Evolutionary conservation across 2,113 vertebrate species (phyloP).

Genomic region (Chionodraco myersi): DNA sequence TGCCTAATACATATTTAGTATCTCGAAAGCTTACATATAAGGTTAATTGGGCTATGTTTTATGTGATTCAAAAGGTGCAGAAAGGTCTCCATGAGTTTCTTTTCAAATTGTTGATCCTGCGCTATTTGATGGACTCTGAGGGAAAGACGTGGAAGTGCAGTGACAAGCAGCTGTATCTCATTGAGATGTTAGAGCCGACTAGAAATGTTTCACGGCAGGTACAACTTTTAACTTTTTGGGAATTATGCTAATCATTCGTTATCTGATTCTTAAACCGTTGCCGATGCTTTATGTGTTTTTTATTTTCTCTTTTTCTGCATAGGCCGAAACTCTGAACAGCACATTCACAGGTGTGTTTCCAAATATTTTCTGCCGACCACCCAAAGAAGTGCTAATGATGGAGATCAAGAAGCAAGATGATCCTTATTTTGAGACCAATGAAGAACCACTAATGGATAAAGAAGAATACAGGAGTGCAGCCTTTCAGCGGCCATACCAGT

Average conservation of each 20-base stretch:
- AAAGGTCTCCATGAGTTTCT: constrained; percentile 91
- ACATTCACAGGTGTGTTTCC: constrained; percentile 90
- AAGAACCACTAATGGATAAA: constrained; percentile 89
- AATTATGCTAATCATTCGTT: background rate
- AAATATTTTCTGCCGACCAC: constrained; percentile 89
- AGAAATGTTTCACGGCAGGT: constrained; percentile 78
- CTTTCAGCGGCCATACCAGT: constrained; percentile 96
- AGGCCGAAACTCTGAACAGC: constrained; percentile 69
- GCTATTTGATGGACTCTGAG: constrained; percentile 87
- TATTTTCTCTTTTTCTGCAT: constrained; percentile 23
- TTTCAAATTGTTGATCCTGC: constrained; percentile 92
- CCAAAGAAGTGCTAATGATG: constrained; percentile 89
- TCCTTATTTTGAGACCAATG: background rate
- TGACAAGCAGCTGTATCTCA: constrained; percentile 88
- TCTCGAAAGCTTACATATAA: background rate
- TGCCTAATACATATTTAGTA: background rate
- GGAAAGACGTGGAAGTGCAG: constrained; percentile 93
- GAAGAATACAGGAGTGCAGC: constrained; percentile 86
- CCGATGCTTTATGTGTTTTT: background rate
- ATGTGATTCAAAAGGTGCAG: constrained; percentile 83
- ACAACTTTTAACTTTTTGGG: constrained; percentile 36
- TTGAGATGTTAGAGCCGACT: constrained; percentile 87
- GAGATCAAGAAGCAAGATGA: constrained; percentile 68
- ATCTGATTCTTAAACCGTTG: background rate
- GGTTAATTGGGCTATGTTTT: constrained; percentile 22